Evolutionary conservation across 2,888 invertebrate species (phyloP).

Genomic region (Agrochola lychnidis): DNA sequence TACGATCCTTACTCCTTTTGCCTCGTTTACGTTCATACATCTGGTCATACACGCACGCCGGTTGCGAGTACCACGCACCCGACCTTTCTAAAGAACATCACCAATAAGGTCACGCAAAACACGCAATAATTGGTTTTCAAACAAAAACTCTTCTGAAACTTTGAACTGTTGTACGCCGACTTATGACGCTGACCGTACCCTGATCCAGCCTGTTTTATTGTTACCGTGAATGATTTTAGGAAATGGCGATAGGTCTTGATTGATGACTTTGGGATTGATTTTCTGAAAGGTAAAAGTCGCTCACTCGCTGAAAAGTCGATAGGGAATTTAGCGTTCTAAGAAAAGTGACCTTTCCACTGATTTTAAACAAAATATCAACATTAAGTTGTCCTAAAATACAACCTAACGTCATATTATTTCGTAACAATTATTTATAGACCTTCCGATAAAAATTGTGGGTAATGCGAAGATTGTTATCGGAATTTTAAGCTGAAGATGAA

Average conservation of each 20-base stretch:
- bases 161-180: not conserved
- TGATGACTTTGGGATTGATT: too few relatives aligned
- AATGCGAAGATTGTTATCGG: constrained; percentile 31
- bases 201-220: not conserved
- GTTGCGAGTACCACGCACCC: not conserved
- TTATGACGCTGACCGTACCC: not conserved
- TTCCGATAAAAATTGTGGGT: constrained; percentile 7
- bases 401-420: not conserved
- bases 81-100: not conserved
- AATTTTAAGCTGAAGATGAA: constrained; percentile 22
- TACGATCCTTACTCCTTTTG: too few relatives aligned
- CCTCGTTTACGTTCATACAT: too few relatives aligned
- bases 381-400: not conserved
- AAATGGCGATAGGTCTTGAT: too few relatives aligned
- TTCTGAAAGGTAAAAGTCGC: not conserved
- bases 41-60: too few relatives aligned
- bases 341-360: not conserved
- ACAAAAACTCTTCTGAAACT: not conserved
- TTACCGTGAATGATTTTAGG: too few relatives aligned
- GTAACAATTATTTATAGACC: not conserved
- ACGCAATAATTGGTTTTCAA: not conserved
- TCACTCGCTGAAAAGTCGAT: not conserved
- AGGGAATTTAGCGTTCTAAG: not conserved
- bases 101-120: not conserved
- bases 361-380: not conserved